These are phyloP conservation scores for Salvelinus sp. DNA, from an alignment of 2,113 vertebrate species.

Conservation along the genomic window DNA sequence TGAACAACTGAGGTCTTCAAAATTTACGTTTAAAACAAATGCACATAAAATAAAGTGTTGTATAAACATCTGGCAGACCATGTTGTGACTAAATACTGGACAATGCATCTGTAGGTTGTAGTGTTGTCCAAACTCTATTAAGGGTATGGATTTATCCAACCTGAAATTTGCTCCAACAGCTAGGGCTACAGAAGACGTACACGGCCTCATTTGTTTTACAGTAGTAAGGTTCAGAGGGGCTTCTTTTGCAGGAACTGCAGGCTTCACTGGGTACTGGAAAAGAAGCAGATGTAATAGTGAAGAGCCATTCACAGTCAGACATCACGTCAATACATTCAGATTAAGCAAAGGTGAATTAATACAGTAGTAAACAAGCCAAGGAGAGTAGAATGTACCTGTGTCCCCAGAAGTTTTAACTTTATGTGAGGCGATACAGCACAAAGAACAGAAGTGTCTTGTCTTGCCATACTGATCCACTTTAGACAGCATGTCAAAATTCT, in stretches of 20 bases:
- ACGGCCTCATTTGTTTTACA: slow-evolving; percentile 82
- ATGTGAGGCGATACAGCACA: slow-evolving; percentile 85
- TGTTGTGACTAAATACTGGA: too few relatives aligned
- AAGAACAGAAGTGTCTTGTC: slow-evolving; percentile 82
- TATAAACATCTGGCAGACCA: neutral
- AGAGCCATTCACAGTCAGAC: neutral
- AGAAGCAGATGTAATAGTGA: slow-evolving; percentile 13
- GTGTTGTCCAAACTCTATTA: neutral
- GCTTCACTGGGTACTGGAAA: slow-evolving; percentile 70
- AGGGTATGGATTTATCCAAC: slow-evolving; percentile 59
- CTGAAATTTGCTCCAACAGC: slow-evolving; percentile 88
- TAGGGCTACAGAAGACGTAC: slow-evolving; percentile 86
- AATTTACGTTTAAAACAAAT: neutral
- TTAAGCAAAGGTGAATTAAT: too few relatives aligned
- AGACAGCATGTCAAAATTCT: slow-evolving; percentile 87
- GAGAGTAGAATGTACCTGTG: slow-evolving; percentile 68
- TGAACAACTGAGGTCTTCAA: slow-evolving; percentile 3
- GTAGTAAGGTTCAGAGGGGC: slow-evolving; percentile 83
- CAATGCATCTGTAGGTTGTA: too few relatives aligned
- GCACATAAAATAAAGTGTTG: neutral
- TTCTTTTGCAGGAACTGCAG: slow-evolving; percentile 83
- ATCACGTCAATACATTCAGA: neutral
- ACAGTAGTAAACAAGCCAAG: neutral
- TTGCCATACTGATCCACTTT: slow-evolving; percentile 81
- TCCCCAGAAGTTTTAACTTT: slow-evolving; percentile 84